Percentiles rank a stretch among this genome's conserved stretches.
Evolutionary conservation across 2,797 vertebrate genomes (phyloP).

Genomic region (Lagocephalus sceleratus): DNA sequence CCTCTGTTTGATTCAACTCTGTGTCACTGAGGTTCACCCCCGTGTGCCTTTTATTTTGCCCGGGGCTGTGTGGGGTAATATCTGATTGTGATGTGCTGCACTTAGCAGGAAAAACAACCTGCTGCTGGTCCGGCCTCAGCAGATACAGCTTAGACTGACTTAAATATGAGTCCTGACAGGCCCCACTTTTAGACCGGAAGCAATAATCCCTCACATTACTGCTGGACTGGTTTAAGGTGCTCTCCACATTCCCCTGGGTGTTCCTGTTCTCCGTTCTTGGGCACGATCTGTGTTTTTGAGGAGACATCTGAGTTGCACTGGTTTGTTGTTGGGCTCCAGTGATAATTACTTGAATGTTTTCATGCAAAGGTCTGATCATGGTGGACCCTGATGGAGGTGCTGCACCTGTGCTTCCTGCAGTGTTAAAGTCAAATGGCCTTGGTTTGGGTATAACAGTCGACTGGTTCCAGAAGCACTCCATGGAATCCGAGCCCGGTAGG

Average conservation of each 20-base stretch:
- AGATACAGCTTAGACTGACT: constrained; percentile 36
- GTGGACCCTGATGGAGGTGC: constrained; percentile 11
- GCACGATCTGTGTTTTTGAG: constrained; percentile 28
- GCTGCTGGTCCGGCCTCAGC: constrained; percentile 22
- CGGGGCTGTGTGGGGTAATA: background rate
- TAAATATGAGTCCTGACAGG: constrained; percentile 20
- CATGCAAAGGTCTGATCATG: constrained; percentile 15
- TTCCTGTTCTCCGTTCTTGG: constrained; percentile 26
- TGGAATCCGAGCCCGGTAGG: constrained; percentile 9
- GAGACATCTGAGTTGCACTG: constrained; percentile 6
- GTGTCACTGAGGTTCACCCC: constrained; percentile 17
- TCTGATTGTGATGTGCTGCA: constrained; percentile 14
- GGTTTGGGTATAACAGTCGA: constrained; percentile 9
- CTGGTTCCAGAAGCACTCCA: constrained; percentile 7
- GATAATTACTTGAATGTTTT: constrained; percentile 9
- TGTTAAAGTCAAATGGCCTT: constrained; percentile 15
- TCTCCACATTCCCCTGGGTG: constrained; percentile 28
- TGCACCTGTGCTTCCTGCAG: constrained; percentile 15
- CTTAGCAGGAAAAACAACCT: constrained; percentile 20
- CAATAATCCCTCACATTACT: constrained; percentile 40
- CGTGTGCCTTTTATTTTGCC: constrained; percentile 14
- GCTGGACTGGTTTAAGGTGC: constrained; percentile 16
- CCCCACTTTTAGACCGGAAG: constrained; percentile 30
- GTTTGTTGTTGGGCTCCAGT: constrained; percentile 11
- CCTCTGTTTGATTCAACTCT: constrained; percentile 19